Evolutionary conservation across 2,113 vertebrate genomes (phyloP), one percentile per base, ranked within the genome.

Genomic region (Amblyornis subalaris): DNA sequence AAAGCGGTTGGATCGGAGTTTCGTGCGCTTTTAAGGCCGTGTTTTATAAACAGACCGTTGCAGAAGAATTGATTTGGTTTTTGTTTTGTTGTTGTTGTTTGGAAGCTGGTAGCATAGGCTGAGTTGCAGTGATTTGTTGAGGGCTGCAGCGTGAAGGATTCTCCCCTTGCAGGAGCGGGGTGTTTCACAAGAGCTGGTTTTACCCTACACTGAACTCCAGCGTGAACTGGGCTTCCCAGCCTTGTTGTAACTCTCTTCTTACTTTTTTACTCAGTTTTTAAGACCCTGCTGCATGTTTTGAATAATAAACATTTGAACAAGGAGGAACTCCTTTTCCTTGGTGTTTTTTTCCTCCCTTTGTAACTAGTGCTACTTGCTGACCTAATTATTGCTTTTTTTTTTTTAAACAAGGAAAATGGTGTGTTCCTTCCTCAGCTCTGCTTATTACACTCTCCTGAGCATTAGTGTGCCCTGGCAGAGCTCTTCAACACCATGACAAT

Each of bases 221-320:
- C 0, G 0, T 67, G 45, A 58, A 21, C 90, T 65, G 75, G 50
- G 35, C 88, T 93, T 57, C 78, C 3, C 4, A 88, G 85, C 62
- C 90, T 61, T 13, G 54, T 82, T 88, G 7, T 76, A 80, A 62
- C 75, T 85, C 78, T 91, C 83, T 50, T 42, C 90, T 77, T 91
- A 85, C 90, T 86, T 85, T 85, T 96, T 93, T 2, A 90, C 72
- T 95, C 71, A 14, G 75, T 90, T 96, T 95, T 96, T 93, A 90
- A 95, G 75, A 67, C 55, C 47, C 8, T 0, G 1, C 64, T 95
- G 86, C 94, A 94, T 95, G 85, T 94, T 95, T 96, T 88, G 91
- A 97, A 97, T 96, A 95, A 91, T 55, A 95, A 95, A 85, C 91
- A 71, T 96, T 86, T 44, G 78, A 86, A 93, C 78, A 83, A 96